phyloP scores from a whole-genome alignment of 2,797 vertebrate genomes.

The Balearica regulorum region DNA sequence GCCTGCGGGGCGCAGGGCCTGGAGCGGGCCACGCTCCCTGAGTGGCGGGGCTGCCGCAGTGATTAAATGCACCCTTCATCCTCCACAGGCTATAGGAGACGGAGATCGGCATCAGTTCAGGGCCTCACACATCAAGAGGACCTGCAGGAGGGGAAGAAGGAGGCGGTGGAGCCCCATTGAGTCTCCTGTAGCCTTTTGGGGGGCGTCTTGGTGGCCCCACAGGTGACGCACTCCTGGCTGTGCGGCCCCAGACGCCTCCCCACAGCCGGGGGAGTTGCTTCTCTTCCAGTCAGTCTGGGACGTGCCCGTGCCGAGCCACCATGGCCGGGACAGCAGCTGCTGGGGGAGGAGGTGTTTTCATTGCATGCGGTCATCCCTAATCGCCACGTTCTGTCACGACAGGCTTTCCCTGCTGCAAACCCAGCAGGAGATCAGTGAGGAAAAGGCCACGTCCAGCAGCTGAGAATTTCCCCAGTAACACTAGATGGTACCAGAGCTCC shows the following conservation, averaged over 20 bases:
- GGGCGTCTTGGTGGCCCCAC: neutral
- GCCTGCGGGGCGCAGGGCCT: neutral
- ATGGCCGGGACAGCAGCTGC: neutral
- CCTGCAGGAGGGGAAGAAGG: neutral
- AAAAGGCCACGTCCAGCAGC: neutral
- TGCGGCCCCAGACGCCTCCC: neutral
- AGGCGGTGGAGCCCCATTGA: accelerated
- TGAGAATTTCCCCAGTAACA: neutral
- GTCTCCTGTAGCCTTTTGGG: no score
- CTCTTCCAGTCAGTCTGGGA: no score
- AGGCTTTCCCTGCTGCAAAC: neutral
- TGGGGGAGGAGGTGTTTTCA: neutral
- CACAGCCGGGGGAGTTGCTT: accelerated
- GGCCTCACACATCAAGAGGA: no score
- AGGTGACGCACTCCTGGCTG: accelerated
- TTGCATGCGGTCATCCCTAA: accelerated
- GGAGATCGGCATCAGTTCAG: no score
- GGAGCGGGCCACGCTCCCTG: no score
- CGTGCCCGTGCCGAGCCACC: neutral
- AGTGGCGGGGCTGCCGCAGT: accelerated
- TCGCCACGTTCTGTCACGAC: neutral
- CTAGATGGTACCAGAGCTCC: constrained; percentile 57
- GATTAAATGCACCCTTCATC: no score
- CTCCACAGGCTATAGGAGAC: neutral
- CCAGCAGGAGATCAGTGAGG: neutral